Percentiles rank a stretch among this genome's conserved stretches.
These are phyloP conservation scores for Cnemophilus loriae DNA, from an alignment of 2,113 vertebrate genomes.

Conservation along the genomic window DNA sequence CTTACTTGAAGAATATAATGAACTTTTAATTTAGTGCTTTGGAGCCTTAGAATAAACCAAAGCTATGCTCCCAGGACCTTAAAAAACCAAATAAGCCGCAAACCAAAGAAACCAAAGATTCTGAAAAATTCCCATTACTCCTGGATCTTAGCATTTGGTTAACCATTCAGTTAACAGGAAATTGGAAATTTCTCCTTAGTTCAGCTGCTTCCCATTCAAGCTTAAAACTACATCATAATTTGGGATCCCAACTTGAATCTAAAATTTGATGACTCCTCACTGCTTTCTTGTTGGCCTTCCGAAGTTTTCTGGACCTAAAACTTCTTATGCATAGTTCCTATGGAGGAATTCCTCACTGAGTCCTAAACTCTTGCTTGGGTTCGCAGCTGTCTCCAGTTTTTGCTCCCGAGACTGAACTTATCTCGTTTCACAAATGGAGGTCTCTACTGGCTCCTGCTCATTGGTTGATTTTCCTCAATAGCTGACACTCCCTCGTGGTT, in stretches of 20 bases:
- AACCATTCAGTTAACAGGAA: neutral
- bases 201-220: neutral
- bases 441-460: neutral
- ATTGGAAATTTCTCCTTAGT: slow-evolving; percentile 1
- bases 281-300: neutral
- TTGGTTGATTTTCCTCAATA: neutral
- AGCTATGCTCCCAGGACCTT: neutral
- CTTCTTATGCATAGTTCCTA: neutral
- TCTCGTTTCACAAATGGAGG: neutral
- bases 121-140: neutral
- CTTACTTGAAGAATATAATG: neutral
- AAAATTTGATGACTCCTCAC: neutral
- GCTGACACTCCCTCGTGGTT: neutral
- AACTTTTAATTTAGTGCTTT: neutral
- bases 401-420: neutral
- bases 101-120: neutral
- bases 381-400: neutral
- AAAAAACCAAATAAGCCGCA: neutral
- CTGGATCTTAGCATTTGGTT: neutral
- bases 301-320: neutral
- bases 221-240: neutral
- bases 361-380: neutral
- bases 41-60: neutral
- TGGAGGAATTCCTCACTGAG: neutral
- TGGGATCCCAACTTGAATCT: neutral